Evolutionary conservation across 1,140 invertebrate genomes (phyloP).

Genomic region (Rhizoglyphus robini): DNA sequence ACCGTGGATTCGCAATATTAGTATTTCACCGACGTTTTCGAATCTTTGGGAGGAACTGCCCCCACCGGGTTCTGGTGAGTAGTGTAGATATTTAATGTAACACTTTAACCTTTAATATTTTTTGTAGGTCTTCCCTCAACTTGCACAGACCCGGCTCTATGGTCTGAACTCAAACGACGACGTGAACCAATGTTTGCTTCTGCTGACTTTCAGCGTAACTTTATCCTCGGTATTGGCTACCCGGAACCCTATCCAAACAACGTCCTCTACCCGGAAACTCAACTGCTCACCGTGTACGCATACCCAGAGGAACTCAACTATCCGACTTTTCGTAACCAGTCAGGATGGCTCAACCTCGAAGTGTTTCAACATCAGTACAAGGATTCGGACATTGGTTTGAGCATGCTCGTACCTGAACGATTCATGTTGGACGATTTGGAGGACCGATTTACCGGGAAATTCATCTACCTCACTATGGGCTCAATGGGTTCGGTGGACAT

Average conservation of each 20-base stretch:
- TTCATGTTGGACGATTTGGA: slow-evolving; percentile 13
- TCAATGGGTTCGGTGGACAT: slow-evolving; percentile 17
- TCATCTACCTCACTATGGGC: no score
- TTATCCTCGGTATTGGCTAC: no score
- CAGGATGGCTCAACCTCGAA: not conserved
- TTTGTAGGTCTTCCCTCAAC: no score
- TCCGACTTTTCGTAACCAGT: not conserved
- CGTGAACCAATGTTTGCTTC: no score
- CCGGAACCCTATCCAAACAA: not conserved
- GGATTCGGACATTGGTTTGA: not conserved
- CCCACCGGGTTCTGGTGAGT: not conserved
- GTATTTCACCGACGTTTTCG: not conserved
- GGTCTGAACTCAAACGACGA: no score
- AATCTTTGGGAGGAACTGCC: not conserved
- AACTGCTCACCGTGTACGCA: not conserved
- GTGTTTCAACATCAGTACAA: not conserved
- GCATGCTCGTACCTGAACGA: not conserved
- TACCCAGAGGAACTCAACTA: not conserved
- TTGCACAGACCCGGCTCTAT: no score
- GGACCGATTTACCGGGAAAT: slow-evolving; percentile 3
- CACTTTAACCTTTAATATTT: no score
- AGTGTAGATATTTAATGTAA: not conserved
- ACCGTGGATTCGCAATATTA: slow-evolving; percentile 5
- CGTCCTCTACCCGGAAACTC: not conserved
- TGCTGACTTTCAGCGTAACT: no score